phyloP scores from a whole-genome alignment of 2,888 invertebrate species.

The Sesia bembeciformis region DNA sequence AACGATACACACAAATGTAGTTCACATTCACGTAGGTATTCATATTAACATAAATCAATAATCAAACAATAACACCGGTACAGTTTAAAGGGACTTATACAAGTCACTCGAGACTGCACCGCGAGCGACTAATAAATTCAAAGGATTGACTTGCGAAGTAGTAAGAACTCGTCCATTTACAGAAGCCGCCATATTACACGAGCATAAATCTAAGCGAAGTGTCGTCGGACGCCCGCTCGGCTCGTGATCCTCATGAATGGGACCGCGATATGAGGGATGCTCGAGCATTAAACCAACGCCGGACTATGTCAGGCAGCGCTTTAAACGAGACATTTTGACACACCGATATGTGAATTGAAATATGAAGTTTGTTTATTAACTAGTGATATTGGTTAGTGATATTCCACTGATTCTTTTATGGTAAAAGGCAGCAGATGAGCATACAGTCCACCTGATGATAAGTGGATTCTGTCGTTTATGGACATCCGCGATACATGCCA shows the following conservation, averaged over 20 bases:
- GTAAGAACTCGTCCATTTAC: slow-evolving; percentile 66
- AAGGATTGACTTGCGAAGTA: slow-evolving; percentile 51
- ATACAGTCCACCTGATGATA: no score
- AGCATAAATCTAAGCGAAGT: slow-evolving; percentile 65
- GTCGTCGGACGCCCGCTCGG: slow-evolving; percentile 40
- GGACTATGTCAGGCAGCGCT: slow-evolving; percentile 33
- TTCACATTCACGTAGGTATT: neutral
- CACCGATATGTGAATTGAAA: slow-evolving; percentile 61
- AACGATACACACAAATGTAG: neutral
- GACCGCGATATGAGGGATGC: slow-evolving; percentile 57
- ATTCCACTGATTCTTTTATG: no score
- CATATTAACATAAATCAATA: slow-evolving; percentile 43
- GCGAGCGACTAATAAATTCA: slow-evolving; percentile 57
- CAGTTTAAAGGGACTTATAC: slow-evolving; percentile 39
- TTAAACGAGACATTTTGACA: slow-evolving; percentile 60
- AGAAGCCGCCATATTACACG: slow-evolving; percentile 58
- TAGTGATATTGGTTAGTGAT: no score
- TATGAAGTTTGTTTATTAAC: slow-evolving; percentile 31
- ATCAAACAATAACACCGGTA: slow-evolving; percentile 52
- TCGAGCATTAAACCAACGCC: slow-evolving; percentile 33
- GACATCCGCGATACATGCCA: no score
- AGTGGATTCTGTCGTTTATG: no score
- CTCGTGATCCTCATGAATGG: slow-evolving; percentile 45
- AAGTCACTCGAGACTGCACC: slow-evolving; percentile 36
- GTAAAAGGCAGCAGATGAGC: no score